These are phyloP conservation scores for Sylvia borin DNA, from an alignment of 2,797 vertebrate genomes.

Conservation along the genomic window DNA sequence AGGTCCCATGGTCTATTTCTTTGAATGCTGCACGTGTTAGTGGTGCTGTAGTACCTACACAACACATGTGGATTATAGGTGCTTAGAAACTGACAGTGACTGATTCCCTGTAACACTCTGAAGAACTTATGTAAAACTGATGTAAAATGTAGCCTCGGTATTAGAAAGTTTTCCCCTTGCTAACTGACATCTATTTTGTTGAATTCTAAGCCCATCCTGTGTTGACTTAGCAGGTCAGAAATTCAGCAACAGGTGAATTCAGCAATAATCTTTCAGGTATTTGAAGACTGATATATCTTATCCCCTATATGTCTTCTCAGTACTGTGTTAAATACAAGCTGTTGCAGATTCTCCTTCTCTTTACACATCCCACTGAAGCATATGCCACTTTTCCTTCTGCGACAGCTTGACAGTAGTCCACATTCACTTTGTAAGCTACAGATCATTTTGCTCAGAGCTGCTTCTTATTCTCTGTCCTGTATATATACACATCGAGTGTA, in stretches of 20 bases:
- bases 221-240: background rate
- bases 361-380: constrained; percentile 30
- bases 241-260: background rate
- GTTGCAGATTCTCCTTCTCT: background rate
- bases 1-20: background rate
- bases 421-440: background rate
- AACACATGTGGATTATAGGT: background rate
- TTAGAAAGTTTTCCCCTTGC: background rate
- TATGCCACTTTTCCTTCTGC: constrained; percentile 1
- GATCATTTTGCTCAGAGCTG: background rate
- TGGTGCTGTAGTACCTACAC: background rate
- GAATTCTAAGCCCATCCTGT: background rate
- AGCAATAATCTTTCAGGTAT: background rate
- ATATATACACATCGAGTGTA: background rate
- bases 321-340: background rate
- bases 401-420: background rate
- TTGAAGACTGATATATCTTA: background rate
- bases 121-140: background rate
- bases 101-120: background rate
- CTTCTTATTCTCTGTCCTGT: background rate
- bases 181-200: background rate
- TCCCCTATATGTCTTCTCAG: background rate
- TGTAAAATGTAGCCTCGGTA: fast-evolving
- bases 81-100: background rate
- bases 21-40: background rate